Base-by-base conservation (phyloP, 2,888 invertebrate species). In the Beris morrisii region DNA sequence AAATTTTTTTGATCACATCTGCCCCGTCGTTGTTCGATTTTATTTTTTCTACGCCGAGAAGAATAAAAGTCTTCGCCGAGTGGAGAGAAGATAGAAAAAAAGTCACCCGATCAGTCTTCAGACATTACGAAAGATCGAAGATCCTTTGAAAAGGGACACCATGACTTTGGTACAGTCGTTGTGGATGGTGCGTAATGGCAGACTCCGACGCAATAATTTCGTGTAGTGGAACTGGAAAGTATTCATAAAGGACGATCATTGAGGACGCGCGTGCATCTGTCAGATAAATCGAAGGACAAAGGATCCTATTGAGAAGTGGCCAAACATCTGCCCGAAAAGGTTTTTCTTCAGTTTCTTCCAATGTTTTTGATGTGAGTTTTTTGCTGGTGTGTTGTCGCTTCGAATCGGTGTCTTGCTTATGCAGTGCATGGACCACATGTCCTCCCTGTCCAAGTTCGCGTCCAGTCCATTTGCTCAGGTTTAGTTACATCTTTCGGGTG, bases 221-320 rank as follows among this genome's bases (percentile, higher is more conserved):
- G 6, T 22, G 15, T 28, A 7, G 52, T 13, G 12, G 11, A 15
- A 22, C 22, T 22, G 52, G 7, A 52, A 52, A 12, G 54, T 11
- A 11, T 48, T 48, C 48, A 48, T 22, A 54, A 54, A 54, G 54
- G 31, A 31, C 28, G 31, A 30, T 30, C 54, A 7, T 54, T 4
- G 54, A 54, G 32, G 31, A 54, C 54, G 54, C 54, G 31, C 31
- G 31, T 54, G 32, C 54, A 54, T 54, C 54, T 54, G 54, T 12
- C 54, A 31, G 31, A 54, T 52, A 31, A 31, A 48, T 31, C 31
- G n/a, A 54, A 28, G 54, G 54, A 54, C 54, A 54, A 31, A 54
- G 32, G 54, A 54, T 54, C 9, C 31, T 54, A 30, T 54, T 52
- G 28, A 54, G 32, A 54, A n/a, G 32, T 54, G 54, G 9, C 28